Conservation (phyloP, 2,888 invertebrate species). For the Diadegma fenestrale region DNA sequence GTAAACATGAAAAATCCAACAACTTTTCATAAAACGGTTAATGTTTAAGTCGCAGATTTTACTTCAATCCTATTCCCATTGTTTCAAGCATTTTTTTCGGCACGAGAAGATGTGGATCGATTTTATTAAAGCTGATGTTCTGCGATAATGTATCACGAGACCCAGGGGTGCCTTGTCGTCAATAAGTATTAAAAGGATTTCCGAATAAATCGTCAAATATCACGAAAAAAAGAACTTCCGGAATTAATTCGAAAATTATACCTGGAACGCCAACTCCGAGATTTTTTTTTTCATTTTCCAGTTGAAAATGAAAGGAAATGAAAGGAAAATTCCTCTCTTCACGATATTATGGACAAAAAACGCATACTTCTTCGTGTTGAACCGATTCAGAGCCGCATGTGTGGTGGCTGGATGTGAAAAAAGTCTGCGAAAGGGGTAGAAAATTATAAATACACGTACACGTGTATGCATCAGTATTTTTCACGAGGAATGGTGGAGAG, state of each 20-base stretch:
- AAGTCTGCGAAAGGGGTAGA: background rate
- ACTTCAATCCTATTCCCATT: background rate
- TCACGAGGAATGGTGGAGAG: background rate
- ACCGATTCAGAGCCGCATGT: background rate
- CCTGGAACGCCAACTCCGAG: background rate
- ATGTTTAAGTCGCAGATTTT: slow-evolving; percentile 38
- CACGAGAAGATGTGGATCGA: background rate
- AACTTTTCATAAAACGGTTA: slow-evolving; percentile 1
- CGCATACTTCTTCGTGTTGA: background rate
- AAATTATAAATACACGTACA: slow-evolving; percentile 4
- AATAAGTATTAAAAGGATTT: background rate
- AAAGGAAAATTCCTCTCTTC: background rate
- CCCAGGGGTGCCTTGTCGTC: background rate
- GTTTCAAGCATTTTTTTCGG: slow-evolving; percentile 4
- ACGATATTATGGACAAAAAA: background rate
- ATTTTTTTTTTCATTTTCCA: no score
- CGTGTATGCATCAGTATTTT: background rate
- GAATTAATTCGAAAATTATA: background rate
- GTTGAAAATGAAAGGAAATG: no score
- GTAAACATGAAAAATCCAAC: background rate
- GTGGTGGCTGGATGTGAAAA: background rate
- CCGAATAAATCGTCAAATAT: background rate
- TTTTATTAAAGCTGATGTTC: slow-evolving; percentile 12
- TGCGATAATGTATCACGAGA: background rate
- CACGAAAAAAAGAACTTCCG: background rate